A percentile compares a stretch with the other conserved stretches of the same genome.
Evolutionary conservation across 2,888 invertebrate genomes (phyloP).

Genomic region (Drosophila kuntzei): DNA sequence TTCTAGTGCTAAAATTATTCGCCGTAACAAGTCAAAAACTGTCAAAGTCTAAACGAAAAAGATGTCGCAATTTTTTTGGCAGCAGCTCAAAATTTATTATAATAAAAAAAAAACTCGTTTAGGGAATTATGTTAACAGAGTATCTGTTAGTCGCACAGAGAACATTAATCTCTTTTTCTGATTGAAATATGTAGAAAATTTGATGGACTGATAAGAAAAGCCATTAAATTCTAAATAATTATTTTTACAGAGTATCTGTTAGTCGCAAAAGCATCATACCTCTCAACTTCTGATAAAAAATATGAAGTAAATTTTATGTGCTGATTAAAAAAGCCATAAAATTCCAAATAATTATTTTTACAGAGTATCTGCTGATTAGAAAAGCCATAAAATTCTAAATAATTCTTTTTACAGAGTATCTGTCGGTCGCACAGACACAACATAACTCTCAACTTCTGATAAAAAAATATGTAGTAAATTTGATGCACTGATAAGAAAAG

Average conservation of each 20-base stretch:
- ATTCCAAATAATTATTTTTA: too few relatives aligned
- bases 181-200: slow-evolving; percentile 3
- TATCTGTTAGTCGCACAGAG: not conserved
- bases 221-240: slow-evolving; percentile 5
- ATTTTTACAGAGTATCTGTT: not conserved
- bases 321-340: slow-evolving; percentile 1
- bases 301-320: not conserved
- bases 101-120: not conserved
- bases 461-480: too few relatives aligned
- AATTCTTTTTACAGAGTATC: too few relatives aligned
- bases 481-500: too few relatives aligned
- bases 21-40: slow-evolving; percentile 32
- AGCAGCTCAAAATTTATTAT: slow-evolving; percentile 43
- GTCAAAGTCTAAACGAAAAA: slow-evolving; percentile 31
- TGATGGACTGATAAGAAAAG: not conserved
- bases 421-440: too few relatives aligned
- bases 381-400: too few relatives aligned
- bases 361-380: too few relatives aligned
- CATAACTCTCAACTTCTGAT: too few relatives aligned
- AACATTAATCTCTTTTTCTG: not conserved
- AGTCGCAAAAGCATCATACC: not conserved
- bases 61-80: slow-evolving; percentile 49
- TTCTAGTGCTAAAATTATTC: slow-evolving; percentile 23
- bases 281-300: slow-evolving; percentile 9
- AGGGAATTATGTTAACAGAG: too few relatives aligned